These are phyloP conservation scores for Diacarnus erythraeanus DNA, from an alignment of 37 sponge, comb jelly and placozoan species.

Conservation along the genomic window DNA sequence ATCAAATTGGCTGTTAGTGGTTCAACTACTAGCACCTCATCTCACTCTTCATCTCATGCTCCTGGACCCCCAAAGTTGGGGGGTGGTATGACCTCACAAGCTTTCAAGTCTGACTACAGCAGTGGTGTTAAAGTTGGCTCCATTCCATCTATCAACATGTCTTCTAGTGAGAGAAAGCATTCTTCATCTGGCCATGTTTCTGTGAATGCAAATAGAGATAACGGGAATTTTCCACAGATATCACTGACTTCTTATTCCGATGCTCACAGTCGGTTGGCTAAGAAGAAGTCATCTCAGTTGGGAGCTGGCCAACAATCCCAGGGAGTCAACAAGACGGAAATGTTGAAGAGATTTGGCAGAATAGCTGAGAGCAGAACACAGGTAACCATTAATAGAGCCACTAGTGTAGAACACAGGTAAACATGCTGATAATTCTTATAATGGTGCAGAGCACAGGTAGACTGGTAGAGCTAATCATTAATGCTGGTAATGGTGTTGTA, in stretches of 20 bases:
- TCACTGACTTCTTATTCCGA: constrained; percentile 12
- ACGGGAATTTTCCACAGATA: background rate
- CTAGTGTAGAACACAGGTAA: too few relatives aligned
- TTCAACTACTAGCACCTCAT: background rate
- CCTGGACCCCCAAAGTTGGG: background rate
- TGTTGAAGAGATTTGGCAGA: constrained; percentile 8
- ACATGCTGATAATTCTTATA: too few relatives aligned
- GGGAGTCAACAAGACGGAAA: background rate
- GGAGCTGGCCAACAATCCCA: background rate
- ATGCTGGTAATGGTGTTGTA: too few relatives aligned
- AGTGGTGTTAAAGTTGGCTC: background rate
- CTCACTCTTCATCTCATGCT: background rate
- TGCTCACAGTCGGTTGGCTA: background rate
- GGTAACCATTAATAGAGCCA: too few relatives aligned
- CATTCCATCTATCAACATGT: background rate
- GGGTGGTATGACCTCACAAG: background rate
- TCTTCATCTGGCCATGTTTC: background rate
- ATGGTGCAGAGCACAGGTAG: too few relatives aligned
- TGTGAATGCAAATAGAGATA: background rate
- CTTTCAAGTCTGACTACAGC: background rate
- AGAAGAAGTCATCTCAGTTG: too few relatives aligned
- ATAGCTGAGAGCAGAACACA: background rate
- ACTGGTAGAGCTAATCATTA: too few relatives aligned
- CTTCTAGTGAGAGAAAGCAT: background rate
- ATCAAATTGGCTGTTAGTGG: background rate